Evolutionary conservation across 2,113 vertebrate species (phyloP), one percentile per base, ranked within the genome.

Genomic region (Octodon degus): DNA sequence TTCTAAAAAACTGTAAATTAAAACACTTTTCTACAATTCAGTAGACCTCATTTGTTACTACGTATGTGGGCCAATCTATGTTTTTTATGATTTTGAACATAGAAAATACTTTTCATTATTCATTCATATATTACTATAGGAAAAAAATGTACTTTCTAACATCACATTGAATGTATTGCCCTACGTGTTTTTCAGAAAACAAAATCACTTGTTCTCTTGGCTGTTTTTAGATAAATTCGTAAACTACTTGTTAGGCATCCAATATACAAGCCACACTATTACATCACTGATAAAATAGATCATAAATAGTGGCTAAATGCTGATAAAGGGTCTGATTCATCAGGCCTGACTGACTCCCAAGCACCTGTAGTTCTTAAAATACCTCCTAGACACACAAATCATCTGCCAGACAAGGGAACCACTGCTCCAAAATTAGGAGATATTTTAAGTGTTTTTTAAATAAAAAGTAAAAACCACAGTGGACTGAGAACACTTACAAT

Each of bases 21-120:
- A 95, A 96, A 94, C 50, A 93, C 90, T 96, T 93, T 68, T 83
- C 80, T 93, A 63, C 14, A 84, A 37, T 84, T 96, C n/a, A 89
- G 60, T 25, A 96, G 24, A 70, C 65, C 77, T 79, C 77, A 97
- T 55, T 62, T 89, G 74, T 79, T 68, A 93, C 58, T 83, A 37
- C 58, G 53, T 25, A 95, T 80, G 80, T 72, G 37, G 63, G 63
- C 58, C 68, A 76, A 79, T 89, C 9, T 67, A 86, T n/a, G 22
- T 58, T 80, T 80, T 85, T 93, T 30, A 80, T n/a, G 4, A 77
- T 94, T 93, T 68, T 60, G 37, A 96, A 95, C 53, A 96, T 58
- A 85, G 17, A 93, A 27, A 95, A 93, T 70, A 43, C 14, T 89
- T 74, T 89, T 79, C 53, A 93, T 47, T 93, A 94, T 72, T 89